A percentile compares a stretch with the other conserved stretches of the same genome.
These are phyloP conservation scores for Alethe castanea DNA, from an alignment of 2,113 vertebrate species.

Conservation along the genomic window DNA sequence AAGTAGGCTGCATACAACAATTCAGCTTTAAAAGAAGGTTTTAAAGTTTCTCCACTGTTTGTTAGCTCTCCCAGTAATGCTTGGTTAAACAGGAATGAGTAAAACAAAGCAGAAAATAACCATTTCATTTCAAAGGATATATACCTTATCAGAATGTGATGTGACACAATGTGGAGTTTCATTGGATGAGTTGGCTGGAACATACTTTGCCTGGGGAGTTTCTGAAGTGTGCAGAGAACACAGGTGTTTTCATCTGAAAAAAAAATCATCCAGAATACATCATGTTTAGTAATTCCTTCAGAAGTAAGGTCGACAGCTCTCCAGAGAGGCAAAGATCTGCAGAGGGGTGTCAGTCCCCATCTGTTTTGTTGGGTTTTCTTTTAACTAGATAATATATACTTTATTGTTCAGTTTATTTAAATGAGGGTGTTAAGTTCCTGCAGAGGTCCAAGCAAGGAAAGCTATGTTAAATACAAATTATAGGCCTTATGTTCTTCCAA, in stretches of 20 bases:
- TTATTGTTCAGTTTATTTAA: neutral
- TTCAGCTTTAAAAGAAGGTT: neutral
- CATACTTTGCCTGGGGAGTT: slow-evolving; percentile 33
- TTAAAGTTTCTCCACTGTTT: neutral
- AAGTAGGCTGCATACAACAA: neutral
- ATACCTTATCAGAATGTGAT: neutral
- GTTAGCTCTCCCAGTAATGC: neutral
- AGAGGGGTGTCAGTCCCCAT: neutral
- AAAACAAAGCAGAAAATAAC: slow-evolving; percentile 18
- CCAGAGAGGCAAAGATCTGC: neutral
- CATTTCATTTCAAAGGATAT: neutral
- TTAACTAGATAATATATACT: neutral
- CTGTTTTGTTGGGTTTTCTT: neutral
- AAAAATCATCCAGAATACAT: neutral
- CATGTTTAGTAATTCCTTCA: neutral
- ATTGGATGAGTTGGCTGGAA: neutral
- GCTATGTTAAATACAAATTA: neutral
- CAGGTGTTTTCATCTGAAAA: neutral
- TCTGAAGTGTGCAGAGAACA: neutral
- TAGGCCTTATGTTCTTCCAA: neutral
- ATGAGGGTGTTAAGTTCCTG: neutral
- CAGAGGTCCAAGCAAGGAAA: neutral
- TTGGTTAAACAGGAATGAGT: neutral
- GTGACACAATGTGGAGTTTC: neutral
- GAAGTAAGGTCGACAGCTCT: neutral